A percentile compares a stretch with the other conserved stretches of the same genome.
Evolutionary conservation across 2,888 invertebrate genomes (phyloP).

Genomic region (Drosophila demipolita): DNA sequence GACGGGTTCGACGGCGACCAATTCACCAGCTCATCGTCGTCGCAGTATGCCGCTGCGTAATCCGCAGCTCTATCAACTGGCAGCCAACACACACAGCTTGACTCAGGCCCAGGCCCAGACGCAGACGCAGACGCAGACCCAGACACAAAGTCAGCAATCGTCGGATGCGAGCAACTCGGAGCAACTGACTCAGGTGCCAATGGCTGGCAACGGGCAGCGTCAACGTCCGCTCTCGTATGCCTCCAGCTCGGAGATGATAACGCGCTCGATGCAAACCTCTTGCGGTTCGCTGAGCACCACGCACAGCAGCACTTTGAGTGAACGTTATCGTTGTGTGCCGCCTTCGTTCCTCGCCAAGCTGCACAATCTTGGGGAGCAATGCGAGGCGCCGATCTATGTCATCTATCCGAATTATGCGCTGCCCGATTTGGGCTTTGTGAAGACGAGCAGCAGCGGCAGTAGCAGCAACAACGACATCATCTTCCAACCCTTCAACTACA

Average conservation of each 20-base stretch:
- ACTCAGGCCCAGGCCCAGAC: slow-evolving; percentile 39
- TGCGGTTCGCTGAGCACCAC: slow-evolving; percentile 82
- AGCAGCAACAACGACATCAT: slow-evolving; percentile 89
- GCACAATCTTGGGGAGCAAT: slow-evolving; percentile 87
- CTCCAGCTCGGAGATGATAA: slow-evolving; percentile 86
- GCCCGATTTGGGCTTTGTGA: slow-evolving; percentile 94
- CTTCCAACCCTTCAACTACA: slow-evolving; percentile 87
- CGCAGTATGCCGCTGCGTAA: slow-evolving; percentile 84
- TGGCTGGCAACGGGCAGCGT: slow-evolving; percentile 38
- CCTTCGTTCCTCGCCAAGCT: slow-evolving; percentile 90
- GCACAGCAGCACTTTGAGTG: slow-evolving; percentile 83
- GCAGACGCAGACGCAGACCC: slow-evolving; percentile 25
- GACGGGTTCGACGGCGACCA: slow-evolving; percentile 80
- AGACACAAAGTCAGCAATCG: slow-evolving; percentile 83
- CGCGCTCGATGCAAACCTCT: slow-evolving; percentile 91
- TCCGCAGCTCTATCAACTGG: slow-evolving; percentile 83
- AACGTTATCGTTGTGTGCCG: slow-evolving; percentile 88
- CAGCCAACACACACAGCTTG: slow-evolving; percentile 57
- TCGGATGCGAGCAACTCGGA: slow-evolving; percentile 84
- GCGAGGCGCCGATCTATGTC: slow-evolving; percentile 92
- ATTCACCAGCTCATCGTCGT: slow-evolving; percentile 82
- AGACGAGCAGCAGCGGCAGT: slow-evolving; percentile 85
- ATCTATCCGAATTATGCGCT: slow-evolving; percentile 96
- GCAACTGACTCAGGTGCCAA: slow-evolving; percentile 81
- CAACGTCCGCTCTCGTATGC: slow-evolving; percentile 75